Conservation (phyloP, 2,888 invertebrate genomes). For the Polydrusus pterygomalis region DNA sequence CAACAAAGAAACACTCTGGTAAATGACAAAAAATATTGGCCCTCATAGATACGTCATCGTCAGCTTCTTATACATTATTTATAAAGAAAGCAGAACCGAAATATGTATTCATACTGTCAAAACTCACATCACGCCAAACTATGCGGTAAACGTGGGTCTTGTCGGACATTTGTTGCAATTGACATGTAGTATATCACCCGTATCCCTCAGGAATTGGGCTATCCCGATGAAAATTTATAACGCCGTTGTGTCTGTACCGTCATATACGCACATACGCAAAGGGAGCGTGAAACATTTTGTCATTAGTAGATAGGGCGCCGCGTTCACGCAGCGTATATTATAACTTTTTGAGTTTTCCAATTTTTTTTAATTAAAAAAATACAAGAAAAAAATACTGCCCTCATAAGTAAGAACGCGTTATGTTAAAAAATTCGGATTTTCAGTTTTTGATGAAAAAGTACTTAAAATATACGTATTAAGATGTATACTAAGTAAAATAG, state of each 20-base stretch:
- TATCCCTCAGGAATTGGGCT: slow-evolving; percentile 37
- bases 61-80: not conserved
- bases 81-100: slow-evolving; percentile 12
- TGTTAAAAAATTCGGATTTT: no score
- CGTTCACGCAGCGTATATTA: not conserved
- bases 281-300: slow-evolving; percentile 2
- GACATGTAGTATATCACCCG: slow-evolving; percentile 49
- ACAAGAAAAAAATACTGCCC: no score
- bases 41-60: not conserved
- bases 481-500: no score
- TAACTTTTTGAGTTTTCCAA: not conserved
- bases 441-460: no score
- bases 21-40: slow-evolving; percentile 3
- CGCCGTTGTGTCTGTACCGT: slow-evolving; percentile 31
- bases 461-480: no score
- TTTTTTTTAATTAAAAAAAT: slow-evolving; percentile 10
- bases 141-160: slow-evolving; percentile 33
- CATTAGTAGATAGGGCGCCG: not conserved
- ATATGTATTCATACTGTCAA: slow-evolving; percentile 34
- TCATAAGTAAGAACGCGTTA: no score
- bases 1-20: not conserved
- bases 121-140: slow-evolving; percentile 16
- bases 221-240: slow-evolving; percentile 45
- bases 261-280: slow-evolving; percentile 26
- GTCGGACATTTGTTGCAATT: slow-evolving; percentile 49